These are phyloP conservation scores for Bombus affinis DNA, from an alignment of 1,140 invertebrate genomes.

Conservation along the genomic window DNA sequence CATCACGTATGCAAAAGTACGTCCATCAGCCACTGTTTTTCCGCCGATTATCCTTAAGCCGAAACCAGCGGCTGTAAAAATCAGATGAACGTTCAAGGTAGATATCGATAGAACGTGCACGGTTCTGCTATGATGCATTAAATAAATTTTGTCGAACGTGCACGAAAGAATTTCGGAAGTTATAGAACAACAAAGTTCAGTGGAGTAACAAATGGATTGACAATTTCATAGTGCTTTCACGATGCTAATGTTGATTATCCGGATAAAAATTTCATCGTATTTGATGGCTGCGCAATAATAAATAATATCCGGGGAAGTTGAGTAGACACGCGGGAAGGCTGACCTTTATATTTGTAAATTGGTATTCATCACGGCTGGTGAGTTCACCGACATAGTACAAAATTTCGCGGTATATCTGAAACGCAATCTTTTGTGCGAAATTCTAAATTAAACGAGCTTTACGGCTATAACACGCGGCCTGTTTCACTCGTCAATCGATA, in stretches of 20 bases:
- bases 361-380: neutral
- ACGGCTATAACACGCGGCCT: neutral
- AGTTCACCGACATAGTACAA: neutral
- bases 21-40: conserved; percentile 91
- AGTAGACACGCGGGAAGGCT: neutral
- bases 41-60: conserved; percentile 97
- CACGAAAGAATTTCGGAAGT: neutral
- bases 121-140: no score
- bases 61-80: conserved; percentile 90
- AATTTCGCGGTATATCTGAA: conserved; percentile 8
- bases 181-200: neutral
- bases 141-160: neutral
- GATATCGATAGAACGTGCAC: neutral
- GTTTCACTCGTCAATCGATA: conserved; percentile 2
- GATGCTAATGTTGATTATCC: neutral
- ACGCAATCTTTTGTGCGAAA: conserved; percentile 6
- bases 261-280: neutral
- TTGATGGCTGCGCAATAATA: neutral
- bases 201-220: no score
- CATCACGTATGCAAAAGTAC: conserved; percentile 94
- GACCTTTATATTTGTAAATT: conserved; percentile 38
- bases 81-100: conserved; percentile 18
- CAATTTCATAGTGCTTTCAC: no score
- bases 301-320: conserved; percentile 20
- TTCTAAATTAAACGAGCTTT: conserved; percentile 30